phyloP scores from a whole-genome alignment of 2,888 invertebrate species.

The Rhagonycha lutea region DNA sequence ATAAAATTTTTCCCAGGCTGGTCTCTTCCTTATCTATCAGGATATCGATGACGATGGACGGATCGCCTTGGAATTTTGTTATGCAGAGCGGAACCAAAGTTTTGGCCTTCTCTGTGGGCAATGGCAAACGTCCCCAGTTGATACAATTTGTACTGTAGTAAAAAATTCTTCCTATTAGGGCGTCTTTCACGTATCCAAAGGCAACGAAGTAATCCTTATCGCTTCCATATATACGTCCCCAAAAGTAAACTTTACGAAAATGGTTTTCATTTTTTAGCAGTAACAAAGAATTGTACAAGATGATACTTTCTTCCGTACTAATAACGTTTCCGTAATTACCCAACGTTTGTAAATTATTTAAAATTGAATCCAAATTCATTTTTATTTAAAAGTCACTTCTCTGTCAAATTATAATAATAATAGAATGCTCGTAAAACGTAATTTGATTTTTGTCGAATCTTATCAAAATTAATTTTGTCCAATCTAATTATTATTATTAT shows the following conservation, averaged over 20 bases:
- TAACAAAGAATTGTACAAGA: conserved; percentile 77
- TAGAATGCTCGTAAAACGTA: neutral
- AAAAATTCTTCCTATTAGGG: conserved; percentile 70
- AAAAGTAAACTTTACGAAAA: conserved; percentile 79
- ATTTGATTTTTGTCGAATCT: neutral
- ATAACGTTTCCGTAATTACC: conserved; percentile 71
- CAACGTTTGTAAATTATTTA: conserved; percentile 59
- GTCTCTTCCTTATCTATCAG: conserved; percentile 61
- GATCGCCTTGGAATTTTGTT: conserved; percentile 57
- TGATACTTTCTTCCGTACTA: conserved; percentile 71
- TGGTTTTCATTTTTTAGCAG: conserved; percentile 84
- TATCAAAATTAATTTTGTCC: too few relatives aligned
- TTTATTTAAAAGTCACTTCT: conserved; percentile 2
- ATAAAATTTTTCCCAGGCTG: conserved; percentile 57
- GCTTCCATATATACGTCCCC: conserved; percentile 81
- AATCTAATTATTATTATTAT: too few relatives aligned
- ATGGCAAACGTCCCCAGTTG: conserved; percentile 68
- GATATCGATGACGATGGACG: conserved; percentile 56
- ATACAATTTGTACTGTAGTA: conserved; percentile 77
- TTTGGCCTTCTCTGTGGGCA: conserved; percentile 53
- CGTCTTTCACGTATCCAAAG: conserved; percentile 77
- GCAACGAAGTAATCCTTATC: conserved; percentile 83
- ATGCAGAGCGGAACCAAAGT: conserved; percentile 53
- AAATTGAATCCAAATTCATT: conserved; percentile 62
- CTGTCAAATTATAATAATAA: neutral